Evolutionary conservation across 2,888 invertebrate species (phyloP), one percentile per base, ranked within the genome.

Genomic region (Ferdinandea cuprea): DNA sequence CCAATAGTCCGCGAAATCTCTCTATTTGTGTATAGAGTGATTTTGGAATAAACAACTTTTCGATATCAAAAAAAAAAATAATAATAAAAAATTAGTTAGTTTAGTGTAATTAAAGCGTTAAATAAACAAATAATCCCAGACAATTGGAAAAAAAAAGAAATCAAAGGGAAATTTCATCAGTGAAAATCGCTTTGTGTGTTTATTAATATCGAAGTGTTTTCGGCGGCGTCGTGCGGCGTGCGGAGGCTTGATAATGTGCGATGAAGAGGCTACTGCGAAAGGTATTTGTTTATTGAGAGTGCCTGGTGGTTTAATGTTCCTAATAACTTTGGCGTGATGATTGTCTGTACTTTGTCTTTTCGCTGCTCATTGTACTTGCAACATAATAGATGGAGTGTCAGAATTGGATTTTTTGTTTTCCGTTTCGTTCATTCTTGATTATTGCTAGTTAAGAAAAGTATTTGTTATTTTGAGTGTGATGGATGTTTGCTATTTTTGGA

Each of bases 241-340:
- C 9, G 0, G 19, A 32, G 19, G n/a, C 9, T 40, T 1, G n/a
- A 61, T 46, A 50, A 83, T 83, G 83, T 68, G 83, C 44, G 83
- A 83, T 35, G 78, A 83, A 25, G 72, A 83, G 44, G 46, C 37
- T 58, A 17, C 72, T 40, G 32, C 56, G 25, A 35, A 72, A 83
- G 83, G 78, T 83, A 83, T 59, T 58, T 78, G 56, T 73, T 78
- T 73, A 63, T 58, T 44, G n/a, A 52, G 52, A 46, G 69, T 56
- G 73, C 52, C 21, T 59, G 68, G 40, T 77, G 48, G 54, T 81
- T 81, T 66, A 19, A 65, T 42, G 28, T 21, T 46, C 17, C 40
- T 61, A 48, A 68, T 52, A 50, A 52, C 35, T 15, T 44, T n/a
- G 37, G 46, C 32, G 52, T 65, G 15, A 35, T 40, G 40, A 2